Percentiles rank a stretch among this genome's conserved stretches.
phyloP scores from a whole-genome alignment of 2,888 invertebrate genomes.

The Chironomus riparius region DNA sequence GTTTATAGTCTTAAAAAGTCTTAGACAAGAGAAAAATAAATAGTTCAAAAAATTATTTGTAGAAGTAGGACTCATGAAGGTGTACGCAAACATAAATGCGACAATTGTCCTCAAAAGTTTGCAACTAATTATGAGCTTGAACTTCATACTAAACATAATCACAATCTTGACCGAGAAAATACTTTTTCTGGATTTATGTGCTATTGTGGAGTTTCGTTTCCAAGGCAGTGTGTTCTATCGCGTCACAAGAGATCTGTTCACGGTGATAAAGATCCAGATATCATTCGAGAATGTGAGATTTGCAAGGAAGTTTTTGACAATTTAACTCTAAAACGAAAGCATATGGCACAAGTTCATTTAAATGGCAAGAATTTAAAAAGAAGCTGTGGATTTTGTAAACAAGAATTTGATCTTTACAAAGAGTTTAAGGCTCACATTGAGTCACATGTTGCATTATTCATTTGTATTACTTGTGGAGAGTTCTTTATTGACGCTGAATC shows the following conservation, averaged over 20 bases:
- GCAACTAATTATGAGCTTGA: neutral
- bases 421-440: neutral
- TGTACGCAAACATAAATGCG: neutral
- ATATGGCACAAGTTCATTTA: neutral
- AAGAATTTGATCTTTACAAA: neutral
- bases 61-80: neutral
- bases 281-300: neutral
- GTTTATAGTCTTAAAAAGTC: neutral
- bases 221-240: neutral
- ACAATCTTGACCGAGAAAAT: neutral
- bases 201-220: neutral
- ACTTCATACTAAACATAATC: neutral
- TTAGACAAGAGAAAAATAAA: too few species aligned
- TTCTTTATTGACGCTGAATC: neutral
- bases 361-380: neutral
- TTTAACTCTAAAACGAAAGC: neutral
- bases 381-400: neutral
- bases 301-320: neutral
- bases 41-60: too few species aligned
- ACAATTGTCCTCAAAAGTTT: neutral
- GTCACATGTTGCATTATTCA: neutral
- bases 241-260: neutral
- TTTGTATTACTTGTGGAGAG: neutral
- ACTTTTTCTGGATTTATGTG: neutral
- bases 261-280: neutral